Percentiles rank a stretch among this genome's conserved stretches.
Evolutionary conservation across 1,140 invertebrate species (phyloP).

Genomic region (Papilio helenus): DNA sequence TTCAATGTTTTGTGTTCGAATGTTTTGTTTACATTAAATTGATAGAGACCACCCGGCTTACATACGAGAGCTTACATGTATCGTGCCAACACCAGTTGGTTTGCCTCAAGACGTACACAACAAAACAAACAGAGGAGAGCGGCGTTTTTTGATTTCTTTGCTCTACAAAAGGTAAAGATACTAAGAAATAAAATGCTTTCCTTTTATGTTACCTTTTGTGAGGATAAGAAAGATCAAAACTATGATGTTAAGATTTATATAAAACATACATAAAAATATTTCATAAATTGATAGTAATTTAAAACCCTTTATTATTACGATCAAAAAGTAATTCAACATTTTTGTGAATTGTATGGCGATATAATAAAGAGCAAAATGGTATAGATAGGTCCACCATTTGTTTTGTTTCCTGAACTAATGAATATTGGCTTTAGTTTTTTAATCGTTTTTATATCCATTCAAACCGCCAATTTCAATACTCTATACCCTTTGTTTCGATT

Average conservation of each 20-base stretch:
- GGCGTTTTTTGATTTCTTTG: slow-evolving; percentile 66
- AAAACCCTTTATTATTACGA: too few species aligned
- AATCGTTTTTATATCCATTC: not conserved
- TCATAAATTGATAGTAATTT: too few species aligned
- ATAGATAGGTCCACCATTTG: too few species aligned
- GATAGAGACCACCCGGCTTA: slow-evolving; percentile 79
- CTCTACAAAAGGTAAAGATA: slow-evolving; percentile 50
- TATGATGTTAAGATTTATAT: too few species aligned
- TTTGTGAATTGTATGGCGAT: too few species aligned
- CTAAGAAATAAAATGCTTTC: slow-evolving; percentile 36
- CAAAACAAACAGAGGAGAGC: slow-evolving; percentile 71
- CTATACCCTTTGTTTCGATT: too few species aligned
- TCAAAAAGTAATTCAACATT: too few species aligned
- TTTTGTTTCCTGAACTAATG: too few species aligned
- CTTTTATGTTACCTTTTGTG: slow-evolving; percentile 28
- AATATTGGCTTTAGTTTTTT: too few species aligned
- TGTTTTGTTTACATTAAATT: slow-evolving; percentile 75
- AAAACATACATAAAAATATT: too few species aligned
- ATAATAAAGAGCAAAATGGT: too few species aligned
- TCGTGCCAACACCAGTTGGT: slow-evolving; percentile 69
- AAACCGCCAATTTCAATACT: too few species aligned
- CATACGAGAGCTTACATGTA: slow-evolving; percentile 51
- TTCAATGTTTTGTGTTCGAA: slow-evolving; percentile 67
- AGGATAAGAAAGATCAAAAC: not conserved
- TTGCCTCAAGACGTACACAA: slow-evolving; percentile 70